phyloP scores from a whole-genome alignment of 2,888 invertebrate genomes.

The Harpalus rufipes region DNA sequence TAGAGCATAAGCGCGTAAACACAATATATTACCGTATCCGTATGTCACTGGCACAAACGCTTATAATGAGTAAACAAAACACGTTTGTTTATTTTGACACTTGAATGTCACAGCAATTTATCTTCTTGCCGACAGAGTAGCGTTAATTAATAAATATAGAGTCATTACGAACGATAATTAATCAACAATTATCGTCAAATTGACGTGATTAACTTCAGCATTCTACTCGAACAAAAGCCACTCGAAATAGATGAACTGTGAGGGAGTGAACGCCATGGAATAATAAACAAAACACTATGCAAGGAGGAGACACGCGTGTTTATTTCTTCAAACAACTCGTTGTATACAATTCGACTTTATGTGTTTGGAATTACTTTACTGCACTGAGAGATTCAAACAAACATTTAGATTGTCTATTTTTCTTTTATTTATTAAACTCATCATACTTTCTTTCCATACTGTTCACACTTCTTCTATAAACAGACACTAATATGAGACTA shows the following conservation, averaged over 20 bases:
- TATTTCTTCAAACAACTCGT: slow-evolving; percentile 36
- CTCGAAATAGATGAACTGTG: slow-evolving; percentile 60
- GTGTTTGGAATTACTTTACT: slow-evolving; percentile 37
- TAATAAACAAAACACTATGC: slow-evolving; percentile 59
- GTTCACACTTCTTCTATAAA: neutral
- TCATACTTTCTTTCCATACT: slow-evolving; percentile 9
- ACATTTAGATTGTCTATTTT: slow-evolving; percentile 29
- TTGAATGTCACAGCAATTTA: slow-evolving; percentile 63
- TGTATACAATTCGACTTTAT: slow-evolving; percentile 36
- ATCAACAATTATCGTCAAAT: slow-evolving; percentile 75
- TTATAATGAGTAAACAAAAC: slow-evolving; percentile 74
- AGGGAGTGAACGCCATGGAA: slow-evolving; percentile 10
- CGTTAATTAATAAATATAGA: slow-evolving; percentile 75
- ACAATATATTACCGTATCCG: slow-evolving; percentile 52
- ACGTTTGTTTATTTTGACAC: slow-evolving; percentile 67
- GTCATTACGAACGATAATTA: slow-evolving; percentile 73
- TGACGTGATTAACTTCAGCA: slow-evolving; percentile 73
- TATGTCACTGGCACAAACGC: slow-evolving; percentile 71
- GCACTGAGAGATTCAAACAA: slow-evolving; percentile 35
- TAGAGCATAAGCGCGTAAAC: slow-evolving; percentile 35
- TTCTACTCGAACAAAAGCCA: slow-evolving; percentile 69
- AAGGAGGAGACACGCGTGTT: slow-evolving; percentile 27
- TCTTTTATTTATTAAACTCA: slow-evolving; percentile 31
- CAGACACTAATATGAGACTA: neutral
- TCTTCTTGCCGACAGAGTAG: slow-evolving; percentile 56